Evolutionary conservation across 2,113 vertebrate species (phyloP).

Genomic region (Fukomys damarensis): DNA sequence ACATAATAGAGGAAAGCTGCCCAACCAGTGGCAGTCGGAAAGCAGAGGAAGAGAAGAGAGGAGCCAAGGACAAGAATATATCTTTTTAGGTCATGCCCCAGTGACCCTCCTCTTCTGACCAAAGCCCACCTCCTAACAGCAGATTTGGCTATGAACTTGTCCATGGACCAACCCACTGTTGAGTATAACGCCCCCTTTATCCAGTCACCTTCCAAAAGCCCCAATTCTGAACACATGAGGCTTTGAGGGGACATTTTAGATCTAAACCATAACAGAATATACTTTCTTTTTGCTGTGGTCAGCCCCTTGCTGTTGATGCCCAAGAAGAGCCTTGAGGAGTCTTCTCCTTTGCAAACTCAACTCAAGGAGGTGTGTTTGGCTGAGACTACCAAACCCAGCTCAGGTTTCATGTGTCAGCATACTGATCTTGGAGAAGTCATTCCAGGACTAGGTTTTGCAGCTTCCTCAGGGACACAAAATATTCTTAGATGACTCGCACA

Average conservation of each 20-base stretch:
- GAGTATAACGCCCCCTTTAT: too few species aligned
- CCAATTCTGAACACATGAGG: background rate
- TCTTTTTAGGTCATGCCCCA: background rate
- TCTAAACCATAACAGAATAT: background rate
- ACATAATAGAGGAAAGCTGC: background rate
- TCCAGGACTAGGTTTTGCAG: background rate
- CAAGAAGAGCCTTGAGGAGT: background rate
- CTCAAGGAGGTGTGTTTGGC: slow-evolving; percentile 20
- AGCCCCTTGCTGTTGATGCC: background rate
- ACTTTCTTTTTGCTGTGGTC: background rate
- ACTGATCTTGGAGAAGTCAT: slow-evolving; percentile 29
- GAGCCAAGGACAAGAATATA: background rate
- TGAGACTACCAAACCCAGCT: background rate
- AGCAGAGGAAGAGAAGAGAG: background rate
- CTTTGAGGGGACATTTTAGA: background rate
- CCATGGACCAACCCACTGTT: background rate
- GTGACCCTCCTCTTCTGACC: background rate
- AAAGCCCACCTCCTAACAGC: background rate
- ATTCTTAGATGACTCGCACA: slow-evolving; percentile 31
- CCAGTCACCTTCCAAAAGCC: background rate
- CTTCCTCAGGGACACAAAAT: background rate
- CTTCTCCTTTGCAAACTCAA: background rate
- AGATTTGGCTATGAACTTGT: background rate
- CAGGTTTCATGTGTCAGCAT: slow-evolving; percentile 21
- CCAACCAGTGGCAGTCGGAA: background rate